These are phyloP conservation scores for Ochotona princeps DNA, from an alignment of 2,113 vertebrate genomes.

Conservation along the genomic window DNA sequence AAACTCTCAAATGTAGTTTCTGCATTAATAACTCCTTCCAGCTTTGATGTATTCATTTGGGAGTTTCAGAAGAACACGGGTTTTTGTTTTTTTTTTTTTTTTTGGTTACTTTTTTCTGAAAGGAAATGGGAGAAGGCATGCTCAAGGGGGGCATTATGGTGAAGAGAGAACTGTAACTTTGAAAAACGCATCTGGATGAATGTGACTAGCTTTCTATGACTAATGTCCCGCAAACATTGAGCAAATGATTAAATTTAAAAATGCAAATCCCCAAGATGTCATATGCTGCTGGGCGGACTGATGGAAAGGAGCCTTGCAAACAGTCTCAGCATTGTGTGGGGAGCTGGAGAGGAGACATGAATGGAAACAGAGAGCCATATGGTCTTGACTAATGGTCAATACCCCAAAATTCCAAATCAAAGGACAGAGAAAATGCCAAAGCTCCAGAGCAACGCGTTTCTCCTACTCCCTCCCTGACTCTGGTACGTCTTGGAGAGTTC, in stretches of 20 bases:
- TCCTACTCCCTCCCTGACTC: neutral
- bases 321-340: constrained; percentile 77
- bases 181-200: constrained; percentile 75
- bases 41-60: constrained; percentile 75
- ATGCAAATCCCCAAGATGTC: constrained; percentile 88
- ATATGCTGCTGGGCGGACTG: constrained; percentile 83
- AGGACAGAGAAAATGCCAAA: constrained; percentile 69
- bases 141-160: constrained; percentile 70
- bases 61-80: constrained; percentile 73
- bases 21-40: constrained; percentile 75
- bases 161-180: constrained; percentile 67
- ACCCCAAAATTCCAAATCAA: constrained; percentile 58
- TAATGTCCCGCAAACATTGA: constrained; percentile 85
- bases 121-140: constrained; percentile 69
- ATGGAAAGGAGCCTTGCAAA: constrained; percentile 83
- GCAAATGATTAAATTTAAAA: constrained; percentile 87
- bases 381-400: constrained; percentile 82
- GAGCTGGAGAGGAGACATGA: constrained; percentile 53
- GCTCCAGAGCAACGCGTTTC: neutral
- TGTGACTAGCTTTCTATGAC: constrained; percentile 81
- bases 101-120: neutral
- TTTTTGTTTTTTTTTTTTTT: neutral
- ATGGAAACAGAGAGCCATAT: constrained; percentile 84
- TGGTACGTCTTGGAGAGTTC: constrained; percentile 46
- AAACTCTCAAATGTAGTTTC: constrained; percentile 70